Evolutionary conservation across 2,888 invertebrate species (phyloP), one percentile per base, ranked within the genome.

Genomic region (Epiblema foenella): DNA sequence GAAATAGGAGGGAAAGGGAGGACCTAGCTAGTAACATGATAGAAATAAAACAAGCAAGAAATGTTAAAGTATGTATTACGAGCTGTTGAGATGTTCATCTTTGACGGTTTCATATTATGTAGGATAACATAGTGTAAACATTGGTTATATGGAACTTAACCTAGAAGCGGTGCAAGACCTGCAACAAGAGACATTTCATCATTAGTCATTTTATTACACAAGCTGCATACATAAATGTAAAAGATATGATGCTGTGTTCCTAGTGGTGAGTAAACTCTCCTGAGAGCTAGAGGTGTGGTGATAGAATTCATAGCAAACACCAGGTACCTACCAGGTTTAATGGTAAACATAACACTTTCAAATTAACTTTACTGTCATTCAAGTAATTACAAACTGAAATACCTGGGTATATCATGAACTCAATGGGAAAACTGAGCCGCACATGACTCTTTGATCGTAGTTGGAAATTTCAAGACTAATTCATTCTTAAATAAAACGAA

Each of bases 91-190:
- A 83, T 85, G 80, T 75, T 87, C 83, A 87, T 90, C 89, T 90
- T 90, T 90, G 89, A 89, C 87, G 87, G 90, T 89, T 89, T 89
- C 86, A 82, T 82, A 78, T 81, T 76, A 77, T 74, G 73, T 77
- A 74, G 68, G 73, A 79, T 83, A 81, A 81, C 79, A 86, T 81
- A 84, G 80, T 78, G 78, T 77, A 84, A 81, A 83, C 81, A 80
- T 83, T 79, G 75, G 82, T 84, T 78, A 85, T 83, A 81, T 78
- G 76, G 77, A 81, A 78, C 88, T 90, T 91, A 90, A 87, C 87
- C 90, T 90, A 91, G 76, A 77, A 81, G 78, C 73, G 73, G 73
- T 74, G 76, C 76, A 68, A 60, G 59, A 86, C 80, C 91, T 91
- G 90, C 60, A 91, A 91, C 85, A 88, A 87, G 70, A 74, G 69